Percentiles rank a stretch among this genome's conserved stretches.
These are phyloP conservation scores for Gymnothorax reevesii DNA, from an alignment of 2,797 vertebrate species.

Conservation along the genomic window DNA sequence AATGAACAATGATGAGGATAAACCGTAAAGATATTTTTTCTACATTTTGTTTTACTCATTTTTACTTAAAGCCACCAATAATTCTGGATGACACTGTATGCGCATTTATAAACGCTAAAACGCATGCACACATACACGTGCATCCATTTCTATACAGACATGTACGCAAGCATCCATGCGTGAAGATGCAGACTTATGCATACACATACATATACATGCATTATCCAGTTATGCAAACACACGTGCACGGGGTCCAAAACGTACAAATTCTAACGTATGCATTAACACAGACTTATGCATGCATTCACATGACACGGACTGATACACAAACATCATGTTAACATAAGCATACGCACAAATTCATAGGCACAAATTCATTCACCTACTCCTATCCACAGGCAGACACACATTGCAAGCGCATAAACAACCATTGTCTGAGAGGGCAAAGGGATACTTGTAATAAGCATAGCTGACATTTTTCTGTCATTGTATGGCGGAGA, in stretches of 20 bases:
- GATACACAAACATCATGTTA: not conserved
- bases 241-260: not conserved
- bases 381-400: not conserved
- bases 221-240: not conserved
- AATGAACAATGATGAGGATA: too few species aligned
- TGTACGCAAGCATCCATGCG: not conserved
- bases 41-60: too few species aligned
- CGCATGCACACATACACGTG: not conserved
- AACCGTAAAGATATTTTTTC: too few species aligned
- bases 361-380: not conserved
- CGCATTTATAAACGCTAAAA: not conserved
- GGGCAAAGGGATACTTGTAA: not conserved
- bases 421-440: not conserved
- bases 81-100: too few species aligned
- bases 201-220: not conserved
- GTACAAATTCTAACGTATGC: not conserved
- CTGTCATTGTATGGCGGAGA: not conserved
- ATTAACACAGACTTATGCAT: too few species aligned
- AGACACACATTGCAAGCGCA: not conserved
- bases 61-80: too few species aligned
- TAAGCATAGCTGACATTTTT: not conserved
- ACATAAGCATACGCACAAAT: not conserved
- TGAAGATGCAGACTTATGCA: not conserved
- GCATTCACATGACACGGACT: not conserved
- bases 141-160: not conserved